Percentiles rank a stretch among this genome's conserved stretches.
Evolutionary conservation across 2,888 invertebrate species (phyloP).

Genomic region (Acanthosoma haemorrhoidale): DNA sequence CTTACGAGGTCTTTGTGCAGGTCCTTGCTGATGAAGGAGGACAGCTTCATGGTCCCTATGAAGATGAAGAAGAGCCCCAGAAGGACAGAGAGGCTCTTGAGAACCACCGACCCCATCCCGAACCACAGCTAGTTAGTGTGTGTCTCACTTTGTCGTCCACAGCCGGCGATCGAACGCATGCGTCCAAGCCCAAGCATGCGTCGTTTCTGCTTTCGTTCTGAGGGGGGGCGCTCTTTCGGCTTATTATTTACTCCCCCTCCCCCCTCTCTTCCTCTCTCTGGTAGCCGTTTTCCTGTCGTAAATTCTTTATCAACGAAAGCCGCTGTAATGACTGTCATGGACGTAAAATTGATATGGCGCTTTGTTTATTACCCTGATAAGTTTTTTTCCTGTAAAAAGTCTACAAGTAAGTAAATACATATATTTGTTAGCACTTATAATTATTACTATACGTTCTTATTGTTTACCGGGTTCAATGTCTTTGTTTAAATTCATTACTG

Average conservation of each 20-base stretch:
- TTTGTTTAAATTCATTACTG: too few species aligned
- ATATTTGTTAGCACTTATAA: too few species aligned
- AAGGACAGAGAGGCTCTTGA: slow-evolving; percentile 84
- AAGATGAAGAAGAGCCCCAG: slow-evolving; percentile 92
- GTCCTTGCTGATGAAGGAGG: slow-evolving; percentile 87
- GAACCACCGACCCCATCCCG: slow-evolving; percentile 66
- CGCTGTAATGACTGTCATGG: too few species aligned
- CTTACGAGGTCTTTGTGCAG: slow-evolving; percentile 93
- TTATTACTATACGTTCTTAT: too few species aligned
- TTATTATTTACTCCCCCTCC: background rate
- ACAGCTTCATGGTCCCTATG: slow-evolving; percentile 86
- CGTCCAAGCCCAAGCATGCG: slow-evolving; percentile 16
- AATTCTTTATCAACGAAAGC: background rate
- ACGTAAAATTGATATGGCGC: too few species aligned
- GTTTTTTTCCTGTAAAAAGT: too few species aligned
- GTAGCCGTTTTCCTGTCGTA: too few species aligned
- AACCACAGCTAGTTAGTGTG: slow-evolving; percentile 9
- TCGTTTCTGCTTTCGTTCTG: background rate
- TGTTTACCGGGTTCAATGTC: too few species aligned
- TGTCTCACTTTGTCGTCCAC: background rate
- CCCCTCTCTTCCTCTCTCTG: too few species aligned
- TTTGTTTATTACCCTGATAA: too few species aligned
- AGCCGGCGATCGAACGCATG: slow-evolving; percentile 16
- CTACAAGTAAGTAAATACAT: too few species aligned
- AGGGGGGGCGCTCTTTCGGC: too few species aligned